phyloP scores from a whole-genome alignment of 2,113 vertebrate genomes.

The Pampusana beccarii region DNA sequence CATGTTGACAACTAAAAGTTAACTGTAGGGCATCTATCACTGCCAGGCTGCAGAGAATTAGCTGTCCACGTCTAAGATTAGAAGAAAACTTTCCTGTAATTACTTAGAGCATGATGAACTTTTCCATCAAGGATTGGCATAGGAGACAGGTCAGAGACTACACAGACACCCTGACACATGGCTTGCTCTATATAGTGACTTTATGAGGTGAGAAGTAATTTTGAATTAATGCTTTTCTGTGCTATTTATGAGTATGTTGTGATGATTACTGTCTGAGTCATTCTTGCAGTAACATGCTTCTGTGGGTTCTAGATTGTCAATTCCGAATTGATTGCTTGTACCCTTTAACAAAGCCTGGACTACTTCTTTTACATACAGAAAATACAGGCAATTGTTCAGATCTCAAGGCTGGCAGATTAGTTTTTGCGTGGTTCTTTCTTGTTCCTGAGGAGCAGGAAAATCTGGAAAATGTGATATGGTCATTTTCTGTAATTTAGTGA shows the following conservation, averaged over 20 bases:
- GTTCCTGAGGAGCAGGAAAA: neutral
- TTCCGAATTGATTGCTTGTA: neutral
- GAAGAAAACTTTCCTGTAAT: neutral
- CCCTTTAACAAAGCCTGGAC: neutral
- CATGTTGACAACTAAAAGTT: neutral
- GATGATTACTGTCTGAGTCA: conserved; percentile 13
- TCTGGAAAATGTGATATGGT: neutral
- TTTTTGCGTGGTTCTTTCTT: neutral
- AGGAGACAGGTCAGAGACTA: neutral
- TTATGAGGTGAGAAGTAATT: neutral
- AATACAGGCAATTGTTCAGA: neutral
- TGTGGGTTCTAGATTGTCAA: neutral
- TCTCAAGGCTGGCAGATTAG: neutral
- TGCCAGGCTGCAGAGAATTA: neutral
- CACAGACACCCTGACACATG: neutral
- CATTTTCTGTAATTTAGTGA: neutral
- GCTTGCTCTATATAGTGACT: neutral
- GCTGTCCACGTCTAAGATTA: neutral
- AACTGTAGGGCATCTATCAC: neutral
- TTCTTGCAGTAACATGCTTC: neutral
- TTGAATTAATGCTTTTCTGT: neutral
- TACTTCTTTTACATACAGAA: neutral
- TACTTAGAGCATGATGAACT: neutral
- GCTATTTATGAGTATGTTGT: neutral
- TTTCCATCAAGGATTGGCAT: neutral